A percentile compares a stretch with the other conserved stretches of the same genome.
These are phyloP conservation scores for Philotrypesis tridentata DNA, from an alignment of 1,140 invertebrate genomes.

Conservation along the genomic window DNA sequence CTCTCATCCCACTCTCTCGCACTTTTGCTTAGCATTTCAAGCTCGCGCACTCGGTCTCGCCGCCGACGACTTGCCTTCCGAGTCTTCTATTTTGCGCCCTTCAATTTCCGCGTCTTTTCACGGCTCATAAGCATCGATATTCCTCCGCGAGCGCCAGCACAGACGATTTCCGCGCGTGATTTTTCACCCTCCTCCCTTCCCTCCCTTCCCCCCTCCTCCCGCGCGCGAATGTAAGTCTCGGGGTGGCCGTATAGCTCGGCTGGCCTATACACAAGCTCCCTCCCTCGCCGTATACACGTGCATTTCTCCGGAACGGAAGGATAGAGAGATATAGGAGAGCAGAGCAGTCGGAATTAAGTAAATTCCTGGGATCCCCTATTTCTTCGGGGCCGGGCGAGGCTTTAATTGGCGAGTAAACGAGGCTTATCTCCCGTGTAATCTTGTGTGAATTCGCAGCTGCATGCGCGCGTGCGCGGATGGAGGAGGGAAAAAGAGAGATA, in stretches of 20 bases:
- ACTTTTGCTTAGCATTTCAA: neutral
- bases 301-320: neutral
- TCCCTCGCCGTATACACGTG: no score
- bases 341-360: neutral
- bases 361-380: neutral
- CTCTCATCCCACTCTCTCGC: neutral
- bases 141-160: neutral
- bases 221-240: no score
- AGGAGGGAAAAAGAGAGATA: neutral
- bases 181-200: neutral
- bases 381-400: neutral
- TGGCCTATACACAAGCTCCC: no score
- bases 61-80: neutral
- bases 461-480: neutral
- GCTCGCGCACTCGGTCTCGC: neutral
- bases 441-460: no score
- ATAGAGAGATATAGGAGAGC: neutral
- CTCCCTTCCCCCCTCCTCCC: no score
- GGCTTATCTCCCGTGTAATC: no score
- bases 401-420: slow-evolving; percentile 7
- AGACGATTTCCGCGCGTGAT: neutral
- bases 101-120: slow-evolving; percentile 11
- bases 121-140: slow-evolving; percentile 13
- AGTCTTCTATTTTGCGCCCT: neutral
- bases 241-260: no score